Conservation (phyloP, 1,140 invertebrate species). For the Drosophila rhopaloa region DNA sequence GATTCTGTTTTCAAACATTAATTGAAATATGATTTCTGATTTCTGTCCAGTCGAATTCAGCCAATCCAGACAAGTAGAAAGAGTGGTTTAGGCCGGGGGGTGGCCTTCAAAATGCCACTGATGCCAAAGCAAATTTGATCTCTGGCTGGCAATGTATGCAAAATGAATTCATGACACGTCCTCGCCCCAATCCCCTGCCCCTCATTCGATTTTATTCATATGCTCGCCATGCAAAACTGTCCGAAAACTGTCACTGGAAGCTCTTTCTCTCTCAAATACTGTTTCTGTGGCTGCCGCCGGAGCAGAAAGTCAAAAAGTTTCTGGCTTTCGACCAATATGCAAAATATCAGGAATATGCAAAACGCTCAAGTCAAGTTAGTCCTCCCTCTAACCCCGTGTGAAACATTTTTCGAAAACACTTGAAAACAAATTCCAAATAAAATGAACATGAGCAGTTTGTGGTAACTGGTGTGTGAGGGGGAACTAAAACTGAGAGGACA, state of each 20-base stretch:
- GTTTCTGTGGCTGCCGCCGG: conserved; percentile 11
- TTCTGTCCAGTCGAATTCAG: conserved; percentile 6
- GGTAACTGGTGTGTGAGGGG: conserved; percentile 3
- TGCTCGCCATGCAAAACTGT: conserved; percentile 59
- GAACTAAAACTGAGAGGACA: neutral
- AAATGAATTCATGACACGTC: conserved; percentile 71
- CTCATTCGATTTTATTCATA: conserved; percentile 55
- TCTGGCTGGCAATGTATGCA: conserved; percentile 56
- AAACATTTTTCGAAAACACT: conserved; percentile 53
- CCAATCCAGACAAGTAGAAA: conserved; percentile 1
- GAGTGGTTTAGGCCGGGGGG: neutral
- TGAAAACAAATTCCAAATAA: conserved; percentile 48
- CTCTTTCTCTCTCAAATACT: conserved; percentile 10
- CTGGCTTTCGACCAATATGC: conserved; percentile 51
- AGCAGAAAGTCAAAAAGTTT: conserved; percentile 66
- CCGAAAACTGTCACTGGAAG: conserved; percentile 63
- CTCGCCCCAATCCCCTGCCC: conserved; percentile 8
- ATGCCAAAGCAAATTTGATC: conserved; percentile 59
- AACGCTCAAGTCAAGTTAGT: conserved; percentile 39
- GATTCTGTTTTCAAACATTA: conserved; percentile 46
- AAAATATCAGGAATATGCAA: conserved; percentile 56
- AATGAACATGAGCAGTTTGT: conserved; percentile 40
- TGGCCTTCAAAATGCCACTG: conserved; percentile 1
- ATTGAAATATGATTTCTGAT: conserved; percentile 76
- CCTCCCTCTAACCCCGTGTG: conserved; percentile 2